These are phyloP conservation scores for Chromoteleia sp. DNA, from an alignment of 2,888 invertebrate genomes.

Conservation along the genomic window DNA sequence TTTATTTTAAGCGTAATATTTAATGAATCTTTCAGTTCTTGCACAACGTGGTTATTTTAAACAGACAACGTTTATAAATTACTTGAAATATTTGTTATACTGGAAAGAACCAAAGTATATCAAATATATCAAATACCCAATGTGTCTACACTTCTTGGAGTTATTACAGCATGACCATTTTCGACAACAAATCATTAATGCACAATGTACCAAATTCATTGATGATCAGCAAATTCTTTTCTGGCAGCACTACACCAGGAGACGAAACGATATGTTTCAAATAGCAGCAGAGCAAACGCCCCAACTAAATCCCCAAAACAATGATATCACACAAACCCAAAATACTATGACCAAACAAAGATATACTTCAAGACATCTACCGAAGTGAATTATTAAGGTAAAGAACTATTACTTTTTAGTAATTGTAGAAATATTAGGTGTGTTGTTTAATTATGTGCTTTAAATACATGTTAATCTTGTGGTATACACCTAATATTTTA, in stretches of 20 bases:
- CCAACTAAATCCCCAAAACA: too few relatives aligned
- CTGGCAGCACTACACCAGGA: slow-evolving; percentile 99
- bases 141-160: slow-evolving; percentile 98
- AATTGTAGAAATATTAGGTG: too few relatives aligned
- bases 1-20: background rate
- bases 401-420: too few relatives aligned
- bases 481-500: too few relatives aligned
- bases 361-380: too few relatives aligned
- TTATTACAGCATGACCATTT: slow-evolving; percentile 98
- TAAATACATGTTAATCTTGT: too few relatives aligned
- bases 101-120: slow-evolving; percentile 99
- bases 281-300: slow-evolving; percentile 81
- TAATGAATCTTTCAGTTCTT: slow-evolving; percentile 88
- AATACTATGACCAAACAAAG: too few relatives aligned
- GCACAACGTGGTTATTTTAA: slow-evolving; percentile 99
- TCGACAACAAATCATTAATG: slow-evolving; percentile 96
- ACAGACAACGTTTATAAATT: slow-evolving; percentile 97
- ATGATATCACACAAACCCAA: too few relatives aligned
- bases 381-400: too few relatives aligned
- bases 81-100: slow-evolving; percentile 97
- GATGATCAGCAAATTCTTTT: slow-evolving; percentile 99
- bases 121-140: slow-evolving; percentile 98
- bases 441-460: too few relatives aligned
- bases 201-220: slow-evolving; percentile 98
- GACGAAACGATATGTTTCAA: slow-evolving; percentile 91